Percentiles rank a stretch among this genome's conserved stretches.
phyloP scores from a whole-genome alignment of 2,888 invertebrate species.

The Protula sp. region DNA sequence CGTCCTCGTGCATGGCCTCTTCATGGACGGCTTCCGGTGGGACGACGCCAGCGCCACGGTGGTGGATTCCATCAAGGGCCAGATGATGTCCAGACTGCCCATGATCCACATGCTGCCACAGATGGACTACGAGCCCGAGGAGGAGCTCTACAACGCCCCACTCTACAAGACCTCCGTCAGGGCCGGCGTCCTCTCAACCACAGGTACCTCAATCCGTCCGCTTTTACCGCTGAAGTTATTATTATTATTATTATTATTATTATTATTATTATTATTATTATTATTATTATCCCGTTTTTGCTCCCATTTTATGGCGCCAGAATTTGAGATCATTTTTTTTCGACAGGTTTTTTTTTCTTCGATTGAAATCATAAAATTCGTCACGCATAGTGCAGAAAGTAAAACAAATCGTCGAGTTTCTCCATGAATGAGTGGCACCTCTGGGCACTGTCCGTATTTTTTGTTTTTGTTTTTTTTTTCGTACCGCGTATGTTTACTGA shows the following conservation, averaged over 20 bases:
- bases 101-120: conserved; percentile 62
- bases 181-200: conserved; percentile 55
- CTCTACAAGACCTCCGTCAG: conserved; percentile 53
- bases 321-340: too few relatives aligned
- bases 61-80: conserved; percentile 59
- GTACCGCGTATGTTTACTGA: too few relatives aligned
- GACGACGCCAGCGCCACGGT: conserved; percentile 39
- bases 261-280: background rate
- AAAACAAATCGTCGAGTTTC: too few relatives aligned
- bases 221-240: too few relatives aligned
- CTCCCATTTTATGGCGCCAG: background rate
- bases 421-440: too few relatives aligned
- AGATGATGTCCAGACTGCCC: conserved; percentile 71
- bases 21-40: conserved; percentile 53
- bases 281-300: background rate
- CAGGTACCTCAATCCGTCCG: conserved; percentile 46
- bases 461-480: too few relatives aligned
- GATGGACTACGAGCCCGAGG: conserved; percentile 56
- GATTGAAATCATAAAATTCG: too few relatives aligned
- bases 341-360: too few relatives aligned
- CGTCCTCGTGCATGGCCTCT: conserved; percentile 54
- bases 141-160: conserved; percentile 46
- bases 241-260: background rate
- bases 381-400: too few relatives aligned
- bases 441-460: too few relatives aligned